Base-by-base conservation (phyloP, 2,888 invertebrate species). In the Caenorhabditis sp. region DNA sequence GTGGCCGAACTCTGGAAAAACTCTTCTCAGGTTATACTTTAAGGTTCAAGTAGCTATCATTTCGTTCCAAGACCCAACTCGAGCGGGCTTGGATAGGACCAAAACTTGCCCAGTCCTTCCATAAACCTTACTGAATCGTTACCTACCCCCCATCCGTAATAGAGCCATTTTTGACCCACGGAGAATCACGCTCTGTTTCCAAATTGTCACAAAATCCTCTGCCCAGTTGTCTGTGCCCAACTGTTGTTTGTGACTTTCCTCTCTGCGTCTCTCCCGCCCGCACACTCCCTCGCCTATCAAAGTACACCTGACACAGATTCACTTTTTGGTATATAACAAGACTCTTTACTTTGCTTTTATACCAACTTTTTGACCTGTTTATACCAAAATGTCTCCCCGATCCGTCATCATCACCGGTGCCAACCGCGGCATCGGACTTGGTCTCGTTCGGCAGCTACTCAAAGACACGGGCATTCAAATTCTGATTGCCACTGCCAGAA, bases 371-470 rank as follows among this genome's bases (percentile, higher is more conserved):
- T 13, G 13, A 40, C 40, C 40, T 11, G 2, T 13, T 40, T n/a
- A n/a, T n/a, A n/a, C n/a, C 40, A 18, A 13, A 61, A 68, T 67
- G 60, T 51, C 61, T n/a, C 80, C 80, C 0, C 32, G 26, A 70
- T 55, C 53, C 8, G 94, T 96, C 88, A 93, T 97, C 90, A 95
- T 97, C 88, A 97, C 97, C 51, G 97, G 97, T 53, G 95, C 95
- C 82, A 97, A 96, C 92, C 94, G 97, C 56, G 97, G 97, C 11
- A 93, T 97, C 72, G 97, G 97, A 51, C 93, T 97, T 70, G 96
- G 96, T 82, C 93, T 97, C 89, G 95, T 97, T 50, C 95, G 95
- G 92, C 94, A 95, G 89, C 68, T 86, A 11, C 22, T 88, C 4
- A 58, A 77, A 86, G 92, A 87, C 44, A 26, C 92, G 88, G 94